Evolutionary conservation across 1,140 invertebrate species (phyloP), one percentile per base, ranked within the genome.

Genomic region (Zaprionus capensis): DNA sequence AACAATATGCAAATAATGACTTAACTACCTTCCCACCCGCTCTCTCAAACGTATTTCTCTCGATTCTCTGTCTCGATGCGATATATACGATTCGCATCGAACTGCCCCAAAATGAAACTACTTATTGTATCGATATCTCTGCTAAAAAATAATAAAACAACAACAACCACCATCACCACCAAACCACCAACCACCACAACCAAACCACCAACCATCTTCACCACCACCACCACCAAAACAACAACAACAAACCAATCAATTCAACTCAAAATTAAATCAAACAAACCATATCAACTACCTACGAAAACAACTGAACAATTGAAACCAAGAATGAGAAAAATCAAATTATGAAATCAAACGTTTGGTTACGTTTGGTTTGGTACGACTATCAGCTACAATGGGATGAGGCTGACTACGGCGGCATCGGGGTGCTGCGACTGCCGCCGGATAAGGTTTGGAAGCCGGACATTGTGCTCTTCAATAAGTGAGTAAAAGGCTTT

Each of bases 371-470:
- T 93, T 95, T 99, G 94, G 97, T 98, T 63, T 99, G 99, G 99
- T 96, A 95, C 92, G 99, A 99, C 93, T 99, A 99, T 94, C 99
- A 99, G 93, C 94, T 99, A 81, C 96, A 96, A 92, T 99, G 99
- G 99, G 98, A 99, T 91, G 98, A 99, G 90, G 97, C 98, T 61
- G 97, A 99, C 93, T 99, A 99, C 91, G 98, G 99, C 57, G 98
- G 98, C 53, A 99, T 99, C 76, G 96, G 96, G 31, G 98, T 99
- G 22, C 95, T 99, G 41, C 95, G 99, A 76, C 95, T 99, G 76
- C 97, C 98, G 24, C 98, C 98, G 22, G 98, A 99, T 93, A 99
- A 99, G 95, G 98, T 99, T 65, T 99, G 99, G 99, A 99, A 99
- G 93, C 99, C 99, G 5, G 99, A 99, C 93, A 99, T 99, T 85